These are phyloP conservation scores for Coregonus clupeaformis DNA, from an alignment of 2,113 vertebrate genomes.

Conservation along the genomic window DNA sequence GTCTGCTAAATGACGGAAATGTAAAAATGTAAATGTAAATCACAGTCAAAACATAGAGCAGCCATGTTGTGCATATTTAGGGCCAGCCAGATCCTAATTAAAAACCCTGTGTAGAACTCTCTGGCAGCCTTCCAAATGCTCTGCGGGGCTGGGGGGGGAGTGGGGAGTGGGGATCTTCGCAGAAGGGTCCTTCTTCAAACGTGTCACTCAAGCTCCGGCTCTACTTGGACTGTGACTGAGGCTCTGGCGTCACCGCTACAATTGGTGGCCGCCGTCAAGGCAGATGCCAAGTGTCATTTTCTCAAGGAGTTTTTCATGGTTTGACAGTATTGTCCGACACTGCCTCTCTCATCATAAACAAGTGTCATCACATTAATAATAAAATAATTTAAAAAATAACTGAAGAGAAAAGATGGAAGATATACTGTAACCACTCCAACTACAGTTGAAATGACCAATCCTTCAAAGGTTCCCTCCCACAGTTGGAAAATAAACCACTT, in stretches of 20 bases:
- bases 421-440: too few species aligned
- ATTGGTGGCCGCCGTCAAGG: background rate
- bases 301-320: background rate
- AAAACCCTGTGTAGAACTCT: constrained; percentile 12
- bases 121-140: constrained; percentile 14
- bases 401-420: too few species aligned
- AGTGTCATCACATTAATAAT: background rate
- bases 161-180: background rate
- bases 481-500: too few species aligned
- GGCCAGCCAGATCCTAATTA: constrained; percentile 25
- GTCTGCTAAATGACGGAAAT: too few species aligned
- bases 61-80: constrained; percentile 34
- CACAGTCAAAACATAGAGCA: constrained; percentile 6
- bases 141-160: background rate
- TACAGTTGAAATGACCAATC: too few species aligned
- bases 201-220: background rate
- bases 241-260: background rate
- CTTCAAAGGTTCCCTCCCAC: too few species aligned
- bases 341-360: background rate
- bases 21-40: too few species aligned
- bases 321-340: background rate
- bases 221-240: background rate
- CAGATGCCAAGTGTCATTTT: background rate
- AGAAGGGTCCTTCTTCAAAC: background rate
- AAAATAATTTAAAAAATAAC: too few species aligned